Conservation (phyloP, 2,888 invertebrate species). For the Apodemia duryi region DNA sequence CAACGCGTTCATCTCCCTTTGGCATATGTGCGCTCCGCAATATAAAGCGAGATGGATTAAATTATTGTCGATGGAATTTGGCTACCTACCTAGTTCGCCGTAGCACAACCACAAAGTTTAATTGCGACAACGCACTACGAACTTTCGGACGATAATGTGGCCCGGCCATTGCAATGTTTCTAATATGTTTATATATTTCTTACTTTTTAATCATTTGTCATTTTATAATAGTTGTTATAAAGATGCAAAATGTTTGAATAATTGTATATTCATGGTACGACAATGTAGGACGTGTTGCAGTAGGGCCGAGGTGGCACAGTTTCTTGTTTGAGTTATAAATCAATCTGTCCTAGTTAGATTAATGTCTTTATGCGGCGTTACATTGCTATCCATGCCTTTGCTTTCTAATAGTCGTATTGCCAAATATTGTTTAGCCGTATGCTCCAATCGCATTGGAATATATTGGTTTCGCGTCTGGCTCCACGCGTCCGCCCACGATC, state of each 20-base stretch:
- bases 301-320: slow-evolving; percentile 73
- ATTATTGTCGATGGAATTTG: too few relatives aligned
- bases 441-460: slow-evolving; percentile 27
- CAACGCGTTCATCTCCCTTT: too few relatives aligned
- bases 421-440: slow-evolving; percentile 54
- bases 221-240: background rate
- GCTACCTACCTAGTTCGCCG: too few relatives aligned
- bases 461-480: slow-evolving; percentile 23
- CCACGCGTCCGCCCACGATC: slow-evolving; percentile 34
- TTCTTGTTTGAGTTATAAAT: slow-evolving; percentile 72
- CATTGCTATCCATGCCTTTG: slow-evolving; percentile 55
- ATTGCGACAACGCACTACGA: too few relatives aligned
- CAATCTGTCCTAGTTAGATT: slow-evolving; percentile 72
- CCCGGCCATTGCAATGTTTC: background rate
- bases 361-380: slow-evolving; percentile 54
- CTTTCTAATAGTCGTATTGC: slow-evolving; percentile 62
- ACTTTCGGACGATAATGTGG: too few relatives aligned
- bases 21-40: too few relatives aligned
- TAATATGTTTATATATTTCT: background rate
- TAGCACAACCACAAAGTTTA: too few relatives aligned
- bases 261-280: slow-evolving; percentile 64
- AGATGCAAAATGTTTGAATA: slow-evolving; percentile 15
- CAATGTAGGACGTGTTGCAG: slow-evolving; percentile 61
- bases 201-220: background rate
- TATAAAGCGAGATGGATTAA: too few relatives aligned